Evolutionary conservation across 2,888 invertebrate genomes (phyloP).

Genomic region (Oxyteleia sp.): DNA sequence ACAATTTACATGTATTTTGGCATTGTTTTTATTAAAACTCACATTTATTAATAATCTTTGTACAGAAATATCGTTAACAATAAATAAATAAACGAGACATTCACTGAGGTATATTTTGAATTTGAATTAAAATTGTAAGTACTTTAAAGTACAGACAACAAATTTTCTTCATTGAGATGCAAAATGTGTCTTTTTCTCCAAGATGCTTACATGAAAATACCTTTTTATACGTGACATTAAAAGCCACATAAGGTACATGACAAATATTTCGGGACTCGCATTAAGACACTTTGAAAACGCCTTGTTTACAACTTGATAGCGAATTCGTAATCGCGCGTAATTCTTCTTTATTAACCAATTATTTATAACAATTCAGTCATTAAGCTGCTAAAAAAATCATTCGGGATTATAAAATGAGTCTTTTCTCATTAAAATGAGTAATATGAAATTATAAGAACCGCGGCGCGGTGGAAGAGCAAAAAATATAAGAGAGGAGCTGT

Average conservation of each 20-base stretch:
- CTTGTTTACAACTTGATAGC: neutral
- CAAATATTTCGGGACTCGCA: neutral
- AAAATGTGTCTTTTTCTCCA: too few relatives aligned
- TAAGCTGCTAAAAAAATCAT: constrained; percentile 23
- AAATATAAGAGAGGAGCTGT: constrained; percentile 33
- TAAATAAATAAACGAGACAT: too few relatives aligned
- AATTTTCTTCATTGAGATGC: too few relatives aligned
- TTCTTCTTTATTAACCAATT: constrained; percentile 50
- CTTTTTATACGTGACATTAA: too few relatives aligned
- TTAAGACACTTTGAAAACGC: neutral
- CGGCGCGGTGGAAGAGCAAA: neutral
- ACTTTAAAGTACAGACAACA: too few relatives aligned
- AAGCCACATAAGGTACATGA: neutral
- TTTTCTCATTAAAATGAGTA: constrained; percentile 53
- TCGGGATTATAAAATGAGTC: constrained; percentile 9
- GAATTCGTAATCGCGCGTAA: constrained; percentile 27
- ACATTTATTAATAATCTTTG: too few relatives aligned
- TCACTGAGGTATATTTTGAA: too few relatives aligned
- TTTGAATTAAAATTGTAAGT: too few relatives aligned
- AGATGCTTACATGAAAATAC: too few relatives aligned
- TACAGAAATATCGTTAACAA: too few relatives aligned
- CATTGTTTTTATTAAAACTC: too few relatives aligned
- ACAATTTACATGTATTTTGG: too few relatives aligned
- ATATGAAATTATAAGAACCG: constrained; percentile 37
- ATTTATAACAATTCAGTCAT: constrained; percentile 52